Conservation (phyloP, 1,140 invertebrate genomes). For the Caenorhabditis latens region DNA sequence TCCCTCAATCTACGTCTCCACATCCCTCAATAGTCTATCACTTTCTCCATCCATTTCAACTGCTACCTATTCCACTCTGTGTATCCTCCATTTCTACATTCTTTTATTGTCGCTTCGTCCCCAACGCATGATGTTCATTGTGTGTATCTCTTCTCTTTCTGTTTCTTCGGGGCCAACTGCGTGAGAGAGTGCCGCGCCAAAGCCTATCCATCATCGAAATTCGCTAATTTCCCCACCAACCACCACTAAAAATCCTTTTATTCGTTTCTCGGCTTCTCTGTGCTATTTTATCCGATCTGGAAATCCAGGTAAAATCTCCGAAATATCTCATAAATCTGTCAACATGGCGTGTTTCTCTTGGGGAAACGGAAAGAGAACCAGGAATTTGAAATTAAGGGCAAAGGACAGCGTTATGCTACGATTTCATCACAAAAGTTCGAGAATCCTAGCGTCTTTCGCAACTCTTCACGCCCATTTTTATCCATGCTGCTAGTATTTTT, state of each 20-base stretch:
- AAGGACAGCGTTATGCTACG: neutral
- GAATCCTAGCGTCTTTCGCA: neutral
- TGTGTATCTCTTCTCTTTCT: constrained; percentile 31
- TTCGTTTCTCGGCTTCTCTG: neutral
- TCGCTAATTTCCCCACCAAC: constrained; percentile 44
- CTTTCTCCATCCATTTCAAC: constrained; percentile 44
- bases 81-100: neutral
- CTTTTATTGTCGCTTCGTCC: constrained; percentile 20
- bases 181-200: constrained; percentile 34
- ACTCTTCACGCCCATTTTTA: neutral
- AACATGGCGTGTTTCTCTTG: neutral
- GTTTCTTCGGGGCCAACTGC: constrained; percentile 49
- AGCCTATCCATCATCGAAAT: constrained; percentile 52
- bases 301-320: constrained; percentile 47
- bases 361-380: constrained; percentile 2
- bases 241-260: constrained; percentile 35
- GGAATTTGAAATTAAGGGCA: constrained; percentile 20
- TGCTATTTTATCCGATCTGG: constrained; percentile 2
- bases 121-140: constrained; percentile 49
- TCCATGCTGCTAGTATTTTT: constrained; percentile 7
- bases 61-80: constrained; percentile 30
- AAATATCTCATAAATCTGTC: constrained; percentile 45
- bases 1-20: neutral
- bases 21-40: neutral
- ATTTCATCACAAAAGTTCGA: neutral